phyloP scores from a whole-genome alignment of 2,113 vertebrate genomes.

The Channa argus region DNA sequence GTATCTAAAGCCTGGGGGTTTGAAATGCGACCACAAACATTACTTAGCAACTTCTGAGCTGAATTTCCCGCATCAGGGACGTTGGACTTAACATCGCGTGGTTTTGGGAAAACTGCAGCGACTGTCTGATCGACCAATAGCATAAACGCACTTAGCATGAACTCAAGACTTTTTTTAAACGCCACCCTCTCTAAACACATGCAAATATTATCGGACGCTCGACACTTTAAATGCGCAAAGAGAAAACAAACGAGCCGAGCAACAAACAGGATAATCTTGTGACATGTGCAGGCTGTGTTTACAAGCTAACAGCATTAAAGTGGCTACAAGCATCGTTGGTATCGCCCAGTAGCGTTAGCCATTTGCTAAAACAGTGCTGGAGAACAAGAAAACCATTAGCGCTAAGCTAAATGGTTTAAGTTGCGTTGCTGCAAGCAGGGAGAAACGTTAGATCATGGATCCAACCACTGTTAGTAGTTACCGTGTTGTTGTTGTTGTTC shows the following conservation, averaged over 20 bases:
- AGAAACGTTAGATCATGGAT: too few species aligned
- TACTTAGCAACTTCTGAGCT: background rate
- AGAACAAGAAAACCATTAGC: background rate
- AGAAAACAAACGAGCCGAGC: background rate
- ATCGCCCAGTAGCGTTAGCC: background rate
- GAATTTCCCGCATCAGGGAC: background rate
- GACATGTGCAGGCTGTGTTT: background rate
- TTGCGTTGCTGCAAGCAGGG: background rate
- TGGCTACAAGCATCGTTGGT: background rate
- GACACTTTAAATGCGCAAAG: background rate
- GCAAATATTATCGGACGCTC: too few species aligned
- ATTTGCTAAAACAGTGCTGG: background rate
- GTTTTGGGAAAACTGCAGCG: background rate
- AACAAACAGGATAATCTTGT: too few species aligned
- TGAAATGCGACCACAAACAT: background rate
- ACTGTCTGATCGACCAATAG: too few species aligned
- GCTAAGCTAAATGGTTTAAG: conserved; percentile 5
- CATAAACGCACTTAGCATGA: conserved; percentile 1
- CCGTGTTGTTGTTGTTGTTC: conserved; percentile 62
- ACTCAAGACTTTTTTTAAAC: too few species aligned
- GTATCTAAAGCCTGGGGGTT: background rate
- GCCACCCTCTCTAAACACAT: too few species aligned
- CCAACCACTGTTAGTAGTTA: conserved; percentile 41
- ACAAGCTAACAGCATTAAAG: background rate
- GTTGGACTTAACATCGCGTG: too few species aligned